These are phyloP conservation scores for Triops longicaudatus DNA, from an alignment of 1,140 invertebrate genomes.

Conservation along the genomic window DNA sequence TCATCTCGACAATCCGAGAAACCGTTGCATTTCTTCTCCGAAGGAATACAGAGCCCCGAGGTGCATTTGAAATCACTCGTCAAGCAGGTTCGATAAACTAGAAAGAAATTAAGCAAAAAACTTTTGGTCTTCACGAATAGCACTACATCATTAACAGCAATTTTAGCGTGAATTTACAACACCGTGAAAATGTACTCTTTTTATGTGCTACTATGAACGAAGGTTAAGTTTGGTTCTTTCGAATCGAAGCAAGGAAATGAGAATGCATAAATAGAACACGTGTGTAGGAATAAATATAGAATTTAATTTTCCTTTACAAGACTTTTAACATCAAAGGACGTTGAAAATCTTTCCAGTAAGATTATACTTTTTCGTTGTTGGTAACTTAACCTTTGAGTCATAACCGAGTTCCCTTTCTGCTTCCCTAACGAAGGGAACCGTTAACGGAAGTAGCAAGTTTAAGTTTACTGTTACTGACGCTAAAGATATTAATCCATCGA, in stretches of 20 bases:
- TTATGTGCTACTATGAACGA: no score
- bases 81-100: constrained; percentile 78
- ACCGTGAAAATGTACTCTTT: no score
- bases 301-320: no score
- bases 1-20: constrained; percentile 78
- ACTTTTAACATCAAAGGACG: no score
- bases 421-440: neutral
- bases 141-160: neutral
- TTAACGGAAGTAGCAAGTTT: neutral
- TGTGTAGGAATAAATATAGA: no score
- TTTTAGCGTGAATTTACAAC: no score
- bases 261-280: no score
- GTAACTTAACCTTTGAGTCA: neutral
- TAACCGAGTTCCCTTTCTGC: neutral
- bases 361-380: neutral
- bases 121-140: neutral
- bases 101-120: constrained; percentile 21
- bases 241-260: no score
- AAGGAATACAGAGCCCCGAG: constrained; percentile 68
- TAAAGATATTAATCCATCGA: neutral
- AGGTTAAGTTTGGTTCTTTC: no score
- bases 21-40: constrained; percentile 80
- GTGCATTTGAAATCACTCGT: constrained; percentile 72
- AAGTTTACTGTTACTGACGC: neutral
- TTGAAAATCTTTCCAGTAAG: no score